Conservation (phyloP, 2,888 invertebrate genomes). For the Scaptomyza flava region DNA sequence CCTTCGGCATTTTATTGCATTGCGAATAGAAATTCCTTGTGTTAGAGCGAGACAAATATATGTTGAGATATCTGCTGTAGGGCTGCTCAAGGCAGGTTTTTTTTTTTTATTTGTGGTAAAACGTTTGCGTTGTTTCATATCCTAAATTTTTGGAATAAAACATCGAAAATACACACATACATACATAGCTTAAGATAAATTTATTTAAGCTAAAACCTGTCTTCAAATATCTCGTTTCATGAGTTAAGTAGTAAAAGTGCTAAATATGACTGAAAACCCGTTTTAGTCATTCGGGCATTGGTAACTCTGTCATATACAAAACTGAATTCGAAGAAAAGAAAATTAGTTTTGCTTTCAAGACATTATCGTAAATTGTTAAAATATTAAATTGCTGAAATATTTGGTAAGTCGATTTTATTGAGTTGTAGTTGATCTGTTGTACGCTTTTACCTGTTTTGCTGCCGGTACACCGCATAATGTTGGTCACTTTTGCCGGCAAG, state of each 20-base stretch:
- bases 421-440: slow-evolving; percentile 1
- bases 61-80: slow-evolving; percentile 6
- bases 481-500: slow-evolving; percentile 17
- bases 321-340: slow-evolving; percentile 6
- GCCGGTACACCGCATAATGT: background rate
- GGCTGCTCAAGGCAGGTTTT: slow-evolving; percentile 19
- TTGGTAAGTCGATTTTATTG: slow-evolving; percentile 17
- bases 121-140: background rate
- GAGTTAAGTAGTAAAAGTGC: background rate
- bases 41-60: slow-evolving; percentile 50
- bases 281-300: slow-evolving; percentile 1
- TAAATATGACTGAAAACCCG: slow-evolving; percentile 31
- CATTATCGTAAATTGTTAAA: background rate
- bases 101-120: slow-evolving; percentile 5
- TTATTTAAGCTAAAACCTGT: background rate
- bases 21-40: slow-evolving; percentile 25
- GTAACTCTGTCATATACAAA: slow-evolving; percentile 29
- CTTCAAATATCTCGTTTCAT: background rate
- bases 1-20: slow-evolving; percentile 48
- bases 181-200: background rate
- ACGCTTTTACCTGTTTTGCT: background rate
- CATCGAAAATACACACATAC: background rate
- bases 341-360: background rate
- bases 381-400: background rate
- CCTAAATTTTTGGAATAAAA: background rate